Conservation (phyloP, 2,888 invertebrate genomes). For the Calameuta filiformis region DNA sequence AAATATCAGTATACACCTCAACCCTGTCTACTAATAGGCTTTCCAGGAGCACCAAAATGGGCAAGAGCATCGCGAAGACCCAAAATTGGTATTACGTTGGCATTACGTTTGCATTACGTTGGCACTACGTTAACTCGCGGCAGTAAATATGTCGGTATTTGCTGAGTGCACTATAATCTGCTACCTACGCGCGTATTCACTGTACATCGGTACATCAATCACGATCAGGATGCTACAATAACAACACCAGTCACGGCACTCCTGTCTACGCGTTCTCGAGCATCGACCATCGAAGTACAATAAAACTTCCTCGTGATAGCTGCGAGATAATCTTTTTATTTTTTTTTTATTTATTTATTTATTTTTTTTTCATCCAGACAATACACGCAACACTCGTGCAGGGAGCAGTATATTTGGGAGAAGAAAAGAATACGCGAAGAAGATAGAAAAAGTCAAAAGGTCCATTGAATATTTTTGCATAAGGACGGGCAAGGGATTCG, state of each 20-base stretch:
- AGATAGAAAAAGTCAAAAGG: not conserved
- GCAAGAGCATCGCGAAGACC: not conserved
- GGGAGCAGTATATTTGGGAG: too few species aligned
- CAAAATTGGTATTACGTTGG: not conserved
- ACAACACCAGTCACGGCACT: not conserved
- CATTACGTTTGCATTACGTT: not conserved
- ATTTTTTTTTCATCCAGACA: not conserved
- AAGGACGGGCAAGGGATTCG: not conserved
- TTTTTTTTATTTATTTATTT: not conserved
- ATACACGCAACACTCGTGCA: not conserved
- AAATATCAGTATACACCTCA: not conserved
- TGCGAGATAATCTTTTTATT: not conserved
- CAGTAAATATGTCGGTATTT: slow-evolving; percentile 4
- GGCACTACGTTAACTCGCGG: not conserved
- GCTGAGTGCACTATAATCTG: slow-evolving; percentile 8
- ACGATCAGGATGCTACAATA: not conserved
- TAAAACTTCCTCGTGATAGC: not conserved
- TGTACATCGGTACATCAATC: slow-evolving; percentile 8
- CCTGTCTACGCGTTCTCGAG: not conserved
- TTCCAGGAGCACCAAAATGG: not conserved
- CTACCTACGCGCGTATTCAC: not conserved
- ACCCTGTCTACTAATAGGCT: not conserved
- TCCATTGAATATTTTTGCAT: not conserved
- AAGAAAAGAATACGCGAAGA: not conserved
- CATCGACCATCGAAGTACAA: not conserved